Percentiles rank a stretch among this genome's conserved stretches.
phyloP scores from a whole-genome alignment of 2,888 invertebrate species.

The Congeria kusceri region DNA sequence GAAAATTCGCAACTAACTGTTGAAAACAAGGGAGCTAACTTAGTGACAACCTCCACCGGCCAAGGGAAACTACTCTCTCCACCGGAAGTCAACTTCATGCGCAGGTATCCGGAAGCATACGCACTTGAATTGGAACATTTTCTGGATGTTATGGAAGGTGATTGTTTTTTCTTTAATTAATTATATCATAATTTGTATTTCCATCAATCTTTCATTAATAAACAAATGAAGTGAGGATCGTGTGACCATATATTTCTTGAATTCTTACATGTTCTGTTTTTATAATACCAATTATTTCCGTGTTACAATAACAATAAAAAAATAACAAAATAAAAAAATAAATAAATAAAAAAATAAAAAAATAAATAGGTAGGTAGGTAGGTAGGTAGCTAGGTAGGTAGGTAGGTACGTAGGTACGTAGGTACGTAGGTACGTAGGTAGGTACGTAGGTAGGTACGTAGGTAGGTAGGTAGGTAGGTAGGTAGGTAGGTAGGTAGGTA shows the following conservation, averaged over 20 bases:
- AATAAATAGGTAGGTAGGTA: no score
- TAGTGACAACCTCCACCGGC: constrained; percentile 46
- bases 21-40: constrained; percentile 59
- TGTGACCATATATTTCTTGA: no score
- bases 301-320: no score
- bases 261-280: no score
- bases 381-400: constrained; percentile 1
- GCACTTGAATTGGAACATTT: constrained; percentile 78
- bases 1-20: constrained; percentile 74
- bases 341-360: not conserved
- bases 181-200: no score
- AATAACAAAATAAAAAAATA: no score
- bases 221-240: no score
- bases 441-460: not conserved
- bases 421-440: not conserved
- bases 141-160: constrained; percentile 80
- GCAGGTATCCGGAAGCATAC: constrained; percentile 78
- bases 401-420: not conserved
- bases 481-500: constrained; percentile 3
- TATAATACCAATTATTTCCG: no score
- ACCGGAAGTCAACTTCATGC: constrained; percentile 59
- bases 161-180: constrained; percentile 7
- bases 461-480: constrained; percentile 3
- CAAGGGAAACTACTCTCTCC: constrained; percentile 50
- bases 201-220: no score